phyloP scores from a whole-genome alignment of 2,888 invertebrate species.

The Nebria salina region DNA sequence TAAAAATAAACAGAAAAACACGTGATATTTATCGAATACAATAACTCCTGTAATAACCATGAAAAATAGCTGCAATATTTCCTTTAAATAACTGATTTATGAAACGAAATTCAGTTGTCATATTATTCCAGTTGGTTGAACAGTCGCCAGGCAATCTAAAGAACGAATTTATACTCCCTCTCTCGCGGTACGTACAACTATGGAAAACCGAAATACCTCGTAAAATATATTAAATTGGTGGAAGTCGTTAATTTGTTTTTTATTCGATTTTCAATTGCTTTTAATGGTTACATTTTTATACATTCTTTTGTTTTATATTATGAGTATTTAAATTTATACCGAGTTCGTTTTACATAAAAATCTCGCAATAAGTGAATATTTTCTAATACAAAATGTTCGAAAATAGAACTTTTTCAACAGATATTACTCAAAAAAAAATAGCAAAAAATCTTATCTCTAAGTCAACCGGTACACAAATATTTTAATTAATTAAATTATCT shows the following conservation, averaged over 20 bases:
- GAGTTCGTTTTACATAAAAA: not conserved
- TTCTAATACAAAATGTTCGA: too few species aligned
- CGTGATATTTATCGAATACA: not conserved
- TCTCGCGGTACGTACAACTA: not conserved
- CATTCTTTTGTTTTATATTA: not conserved
- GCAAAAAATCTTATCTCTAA: too few species aligned
- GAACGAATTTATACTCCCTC: not conserved
- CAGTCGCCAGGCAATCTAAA: not conserved
- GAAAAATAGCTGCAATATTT: not conserved
- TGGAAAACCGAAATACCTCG: not conserved
- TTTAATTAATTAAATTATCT: too few species aligned
- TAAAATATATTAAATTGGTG: not conserved
- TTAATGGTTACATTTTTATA: not conserved
- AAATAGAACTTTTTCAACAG: too few species aligned
- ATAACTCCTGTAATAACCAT: not conserved
- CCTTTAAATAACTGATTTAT: not conserved
- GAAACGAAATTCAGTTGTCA: conserved; percentile 1
- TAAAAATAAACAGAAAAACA: not conserved
- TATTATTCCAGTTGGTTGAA: not conserved
- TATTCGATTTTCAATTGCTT: not conserved
- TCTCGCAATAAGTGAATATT: too few species aligned
- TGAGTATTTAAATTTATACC: not conserved
- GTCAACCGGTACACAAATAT: too few species aligned
- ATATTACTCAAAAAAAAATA: too few species aligned
- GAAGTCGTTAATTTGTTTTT: not conserved